These are phyloP conservation scores for Selene dorsalis DNA, from an alignment of 2,797 vertebrate species.

Conservation along the genomic window DNA sequence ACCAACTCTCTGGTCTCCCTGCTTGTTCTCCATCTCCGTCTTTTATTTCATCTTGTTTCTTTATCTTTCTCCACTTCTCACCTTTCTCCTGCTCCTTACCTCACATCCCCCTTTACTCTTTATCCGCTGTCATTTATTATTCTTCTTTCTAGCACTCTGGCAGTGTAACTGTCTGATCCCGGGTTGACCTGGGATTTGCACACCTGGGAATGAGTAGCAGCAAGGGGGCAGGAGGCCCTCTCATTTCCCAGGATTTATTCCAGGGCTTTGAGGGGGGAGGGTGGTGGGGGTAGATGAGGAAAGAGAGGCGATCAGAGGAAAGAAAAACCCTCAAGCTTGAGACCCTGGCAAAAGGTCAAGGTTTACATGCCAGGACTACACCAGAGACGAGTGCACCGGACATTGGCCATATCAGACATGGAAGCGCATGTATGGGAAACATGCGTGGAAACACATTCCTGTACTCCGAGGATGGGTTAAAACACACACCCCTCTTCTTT, in stretches of 20 bases:
- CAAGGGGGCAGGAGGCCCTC: slow-evolving; percentile 74
- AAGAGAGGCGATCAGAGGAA: slow-evolving; percentile 66
- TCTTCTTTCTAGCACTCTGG: slow-evolving; percentile 55
- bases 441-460: slow-evolving; percentile 58
- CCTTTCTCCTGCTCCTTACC: slow-evolving; percentile 54
- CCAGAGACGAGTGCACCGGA: slow-evolving; percentile 49
- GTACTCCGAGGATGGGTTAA: slow-evolving; percentile 35
- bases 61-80: slow-evolving; percentile 71
- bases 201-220: slow-evolving; percentile 80
- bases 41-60: slow-evolving; percentile 60
- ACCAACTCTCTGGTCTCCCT: slow-evolving; percentile 36
- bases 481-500: slow-evolving; percentile 40
- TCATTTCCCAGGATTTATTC: slow-evolving; percentile 88
- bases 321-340: slow-evolving; percentile 72
- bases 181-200: slow-evolving; percentile 78
- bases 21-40: slow-evolving; percentile 48
- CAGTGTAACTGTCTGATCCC: slow-evolving; percentile 73
- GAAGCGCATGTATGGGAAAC: slow-evolving; percentile 57
- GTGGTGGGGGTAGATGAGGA: slow-evolving; percentile 50
- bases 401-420: slow-evolving; percentile 63
- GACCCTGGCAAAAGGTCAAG: slow-evolving; percentile 60
- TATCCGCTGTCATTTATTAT: slow-evolving; percentile 64
- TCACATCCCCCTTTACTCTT: slow-evolving; percentile 41
- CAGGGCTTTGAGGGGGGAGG: slow-evolving; percentile 66
- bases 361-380: slow-evolving; percentile 62